Evolutionary conservation across 2,888 invertebrate genomes (phyloP), one percentile per base, ranked within the genome.

Genomic region (Drosophila tanythrix): DNA sequence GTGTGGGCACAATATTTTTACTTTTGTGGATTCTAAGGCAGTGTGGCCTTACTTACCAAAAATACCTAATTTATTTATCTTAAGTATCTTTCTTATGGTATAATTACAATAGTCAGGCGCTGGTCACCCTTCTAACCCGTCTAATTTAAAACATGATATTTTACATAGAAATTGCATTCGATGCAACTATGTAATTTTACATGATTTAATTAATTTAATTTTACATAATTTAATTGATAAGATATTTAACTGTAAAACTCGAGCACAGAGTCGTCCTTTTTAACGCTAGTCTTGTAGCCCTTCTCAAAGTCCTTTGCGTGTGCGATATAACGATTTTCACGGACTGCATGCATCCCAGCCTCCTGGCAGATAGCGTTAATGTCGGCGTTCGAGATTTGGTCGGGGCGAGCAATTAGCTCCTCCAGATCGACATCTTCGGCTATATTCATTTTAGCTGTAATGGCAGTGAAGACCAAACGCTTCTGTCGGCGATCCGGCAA

Each of bases 301-400:
- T 99, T 99, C 92, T 99, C 99, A 91, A 99, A 99, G 94, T 99
- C 99, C 94, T 99, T 99, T 0, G 98, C 97, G 64, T 99, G 94
- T 8, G 99, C 99, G 80, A 99, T 98, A 93, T 99, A 95, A 89
- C 99, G 96, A 94, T 99, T 99, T 93, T 99, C 99, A 64, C 99
- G 94, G 0, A 99, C 99, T 4, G 99, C 99, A 92, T 99, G 99
- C 99, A 99, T 99, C 81, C 99, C 99, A 72, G 99, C 99, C 95
- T 99, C 99, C 94, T 99, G 99, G 92, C 99, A 99, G 92, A 99
- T 99, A 50, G 99, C 99, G 94, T 99, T 99, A 89, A 99, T 99
- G 92, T 99, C 99, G 29, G 99, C 99, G 57, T 99, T 99, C 52
- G 99, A 99, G 90, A 99, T 99, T 93, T 98, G 97, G 93, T 99